These are phyloP conservation scores for Subacronicta megacephala DNA, from an alignment of 2,888 invertebrate species.

Conservation along the genomic window DNA sequence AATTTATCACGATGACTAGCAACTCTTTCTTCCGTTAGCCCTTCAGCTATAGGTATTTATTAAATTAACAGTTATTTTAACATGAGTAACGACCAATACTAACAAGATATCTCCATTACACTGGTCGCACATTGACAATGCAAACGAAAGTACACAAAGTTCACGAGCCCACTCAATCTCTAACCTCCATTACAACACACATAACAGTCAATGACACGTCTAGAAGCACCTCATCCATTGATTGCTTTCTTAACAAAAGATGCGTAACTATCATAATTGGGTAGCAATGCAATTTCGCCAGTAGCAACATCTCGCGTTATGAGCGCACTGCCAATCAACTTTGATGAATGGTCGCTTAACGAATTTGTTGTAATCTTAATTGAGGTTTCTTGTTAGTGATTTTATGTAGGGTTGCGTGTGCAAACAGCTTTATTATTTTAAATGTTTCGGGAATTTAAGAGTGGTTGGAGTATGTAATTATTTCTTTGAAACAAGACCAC, in stretches of 20 bases:
- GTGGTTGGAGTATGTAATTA: constrained; percentile 9
- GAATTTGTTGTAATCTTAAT: constrained; percentile 80
- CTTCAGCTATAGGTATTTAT: constrained; percentile 19
- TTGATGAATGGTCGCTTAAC: constrained; percentile 81
- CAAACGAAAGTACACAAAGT: constrained; percentile 46
- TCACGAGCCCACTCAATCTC: constrained; percentile 45
- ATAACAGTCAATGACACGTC: constrained; percentile 28
- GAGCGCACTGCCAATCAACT: constrained; percentile 76
- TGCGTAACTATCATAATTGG: constrained; percentile 75
- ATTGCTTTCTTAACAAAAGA: constrained; percentile 72
- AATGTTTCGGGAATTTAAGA: constrained; percentile 36
- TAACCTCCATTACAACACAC: constrained; percentile 32
- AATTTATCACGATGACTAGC: constrained; percentile 13
- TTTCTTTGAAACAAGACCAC: constrained; percentile 15
- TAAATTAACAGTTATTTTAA: constrained; percentile 14
- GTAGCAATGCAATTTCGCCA: constrained; percentile 75
- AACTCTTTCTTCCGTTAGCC: constrained; percentile 10
- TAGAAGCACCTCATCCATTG: constrained; percentile 52
- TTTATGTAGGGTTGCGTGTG: constrained; percentile 52
- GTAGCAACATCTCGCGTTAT: constrained; percentile 68
- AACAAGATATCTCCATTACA: constrained; percentile 33
- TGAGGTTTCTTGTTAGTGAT: constrained; percentile 72
- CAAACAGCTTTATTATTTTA: constrained; percentile 29
- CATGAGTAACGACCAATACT: constrained; percentile 22
- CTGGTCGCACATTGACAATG: constrained; percentile 25